Percentiles rank a stretch among this genome's conserved stretches.
Evolutionary conservation across 1,140 invertebrate genomes (phyloP).

Genomic region (Drosophila prosaltans): DNA sequence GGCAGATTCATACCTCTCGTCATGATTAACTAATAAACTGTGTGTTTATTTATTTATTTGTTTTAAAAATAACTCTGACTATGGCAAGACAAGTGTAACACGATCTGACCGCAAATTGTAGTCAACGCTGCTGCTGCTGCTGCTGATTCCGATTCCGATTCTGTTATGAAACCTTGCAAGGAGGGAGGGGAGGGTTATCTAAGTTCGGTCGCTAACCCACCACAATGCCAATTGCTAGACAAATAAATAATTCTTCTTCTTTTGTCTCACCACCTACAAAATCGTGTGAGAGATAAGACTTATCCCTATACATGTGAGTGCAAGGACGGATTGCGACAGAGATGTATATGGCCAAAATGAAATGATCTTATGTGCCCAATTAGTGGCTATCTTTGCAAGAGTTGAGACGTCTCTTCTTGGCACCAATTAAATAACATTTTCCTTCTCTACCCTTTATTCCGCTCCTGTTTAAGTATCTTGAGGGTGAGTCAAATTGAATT

Average conservation of each 20-base stretch:
- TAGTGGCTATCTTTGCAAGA: too few relatives aligned
- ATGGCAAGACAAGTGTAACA: constrained; percentile 55
- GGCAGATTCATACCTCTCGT: neutral
- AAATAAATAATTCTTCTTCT: constrained; percentile 59
- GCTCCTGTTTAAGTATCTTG: neutral
- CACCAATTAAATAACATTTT: too few relatives aligned
- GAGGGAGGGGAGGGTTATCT: constrained; percentile 44
- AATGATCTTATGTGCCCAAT: neutral
- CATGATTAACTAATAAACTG: neutral
- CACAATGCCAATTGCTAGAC: constrained; percentile 70
- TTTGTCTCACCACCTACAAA: constrained; percentile 21
- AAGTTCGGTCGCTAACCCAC: constrained; percentile 38
- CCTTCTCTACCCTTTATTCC: neutral
- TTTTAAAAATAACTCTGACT: constrained; percentile 40
- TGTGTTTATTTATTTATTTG: constrained; percentile 28
- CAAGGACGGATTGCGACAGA: neutral
- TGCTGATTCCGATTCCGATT: neutral
- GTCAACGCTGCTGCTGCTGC: constrained; percentile 29
- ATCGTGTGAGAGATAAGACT: constrained; percentile 5
- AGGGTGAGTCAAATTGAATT: constrained; percentile 58
- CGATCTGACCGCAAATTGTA: constrained; percentile 66
- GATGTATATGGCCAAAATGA: neutral
- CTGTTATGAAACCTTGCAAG: constrained; percentile 46
- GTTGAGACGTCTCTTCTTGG: too few relatives aligned
- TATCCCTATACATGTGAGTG: neutral